Evolutionary conservation across 2,797 vertebrate species (phyloP).

Genomic region (Gymnodraco acuticeps): DNA sequence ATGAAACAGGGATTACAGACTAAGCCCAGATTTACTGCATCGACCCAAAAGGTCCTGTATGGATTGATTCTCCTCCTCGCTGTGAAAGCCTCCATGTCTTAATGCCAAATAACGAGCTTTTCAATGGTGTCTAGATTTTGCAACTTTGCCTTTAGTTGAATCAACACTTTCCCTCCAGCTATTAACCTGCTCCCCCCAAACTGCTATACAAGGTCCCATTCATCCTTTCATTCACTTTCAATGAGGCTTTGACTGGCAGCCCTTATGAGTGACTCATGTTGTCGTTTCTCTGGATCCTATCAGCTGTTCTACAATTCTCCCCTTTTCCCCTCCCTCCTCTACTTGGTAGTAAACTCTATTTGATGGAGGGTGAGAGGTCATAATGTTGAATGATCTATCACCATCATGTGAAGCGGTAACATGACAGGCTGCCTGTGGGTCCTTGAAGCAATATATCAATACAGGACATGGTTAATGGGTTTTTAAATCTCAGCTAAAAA

Average conservation of each 20-base stretch:
- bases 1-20: slow-evolving; percentile 56
- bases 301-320: slow-evolving; percentile 31
- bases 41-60: slow-evolving; percentile 45
- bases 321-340: slow-evolving; percentile 22
- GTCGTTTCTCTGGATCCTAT: slow-evolving; percentile 52
- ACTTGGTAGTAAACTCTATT: slow-evolving; percentile 8
- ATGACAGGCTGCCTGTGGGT: background rate
- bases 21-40: slow-evolving; percentile 40
- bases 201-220: slow-evolving; percentile 47
- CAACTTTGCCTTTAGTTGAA: slow-evolving; percentile 15
- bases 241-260: slow-evolving; percentile 42
- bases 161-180: background rate
- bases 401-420: slow-evolving; percentile 11
- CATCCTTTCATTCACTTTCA: slow-evolving; percentile 48
- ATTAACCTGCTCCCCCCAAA: background rate
- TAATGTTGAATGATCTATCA: background rate
- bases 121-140: slow-evolving; percentile 13
- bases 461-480: no score
- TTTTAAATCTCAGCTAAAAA: no score
- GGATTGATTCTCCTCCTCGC: slow-evolving; percentile 36
- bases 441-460: background rate
- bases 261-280: slow-evolving; percentile 34
- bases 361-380: background rate
- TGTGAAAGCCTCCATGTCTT: slow-evolving; percentile 18
- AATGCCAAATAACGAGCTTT: slow-evolving; percentile 18